These are phyloP conservation scores for Cloeon dipterum DNA, from an alignment of 2,888 invertebrate species.

Conservation along the genomic window DNA sequence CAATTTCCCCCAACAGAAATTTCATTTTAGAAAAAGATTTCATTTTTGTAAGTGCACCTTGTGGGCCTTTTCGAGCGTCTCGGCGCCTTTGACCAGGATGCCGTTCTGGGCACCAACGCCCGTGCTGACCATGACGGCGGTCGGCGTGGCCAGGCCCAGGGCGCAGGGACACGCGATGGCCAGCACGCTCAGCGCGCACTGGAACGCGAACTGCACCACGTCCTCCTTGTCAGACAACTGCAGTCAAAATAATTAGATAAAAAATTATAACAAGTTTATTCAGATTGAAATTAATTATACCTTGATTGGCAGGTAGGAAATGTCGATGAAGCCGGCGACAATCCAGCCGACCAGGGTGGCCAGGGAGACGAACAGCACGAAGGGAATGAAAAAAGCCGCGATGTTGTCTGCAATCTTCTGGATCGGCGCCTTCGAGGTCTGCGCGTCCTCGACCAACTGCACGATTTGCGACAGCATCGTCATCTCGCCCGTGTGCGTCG, in stretches of 20 bases:
- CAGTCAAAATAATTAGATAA: conserved; percentile 12
- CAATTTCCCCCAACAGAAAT: too few relatives aligned
- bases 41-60: conserved; percentile 62
- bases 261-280: background rate
- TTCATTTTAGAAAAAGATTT: too few relatives aligned
- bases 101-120: conserved; percentile 93
- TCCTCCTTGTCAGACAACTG: conserved; percentile 39
- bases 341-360: conserved; percentile 76
- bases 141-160: conserved; percentile 95
- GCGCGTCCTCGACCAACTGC: conserved; percentile 91
- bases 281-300: conserved; percentile 9
- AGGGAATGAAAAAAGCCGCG: conserved; percentile 93
- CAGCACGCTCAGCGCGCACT: conserved; percentile 87
- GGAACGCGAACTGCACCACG: conserved; percentile 84
- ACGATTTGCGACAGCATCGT: conserved; percentile 93
- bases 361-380: conserved; percentile 63
- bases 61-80: conserved; percentile 89
- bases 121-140: conserved; percentile 96
- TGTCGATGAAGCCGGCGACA: conserved; percentile 53
- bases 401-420: conserved; percentile 93
- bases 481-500: conserved; percentile 91
- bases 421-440: conserved; percentile 95
- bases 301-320: conserved; percentile 33
- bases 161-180: conserved; percentile 99
- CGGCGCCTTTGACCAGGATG: conserved; percentile 93